Evolutionary conservation across 2,888 invertebrate genomes (phyloP).

Genomic region (Athalia circularis): DNA sequence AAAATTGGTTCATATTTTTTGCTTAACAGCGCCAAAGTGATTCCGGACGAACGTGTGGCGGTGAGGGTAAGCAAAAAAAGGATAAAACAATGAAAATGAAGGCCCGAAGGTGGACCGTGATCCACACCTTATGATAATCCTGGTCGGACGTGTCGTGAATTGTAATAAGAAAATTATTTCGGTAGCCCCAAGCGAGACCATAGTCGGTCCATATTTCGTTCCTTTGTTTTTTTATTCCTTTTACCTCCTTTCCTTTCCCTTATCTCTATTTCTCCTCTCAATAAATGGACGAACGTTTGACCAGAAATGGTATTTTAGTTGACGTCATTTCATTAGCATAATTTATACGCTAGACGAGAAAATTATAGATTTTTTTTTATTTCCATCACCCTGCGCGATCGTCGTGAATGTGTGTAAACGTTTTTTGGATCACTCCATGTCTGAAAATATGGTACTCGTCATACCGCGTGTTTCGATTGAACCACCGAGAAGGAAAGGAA

Average conservation of each 20-base stretch:
- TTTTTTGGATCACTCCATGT: too few species aligned
- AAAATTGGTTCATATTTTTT: slow-evolving; percentile 29
- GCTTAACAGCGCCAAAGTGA: slow-evolving; percentile 30
- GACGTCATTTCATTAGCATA: slow-evolving; percentile 26
- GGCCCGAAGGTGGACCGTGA: slow-evolving; percentile 14
- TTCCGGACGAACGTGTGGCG: slow-evolving; percentile 14
- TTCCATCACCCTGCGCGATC: neutral
- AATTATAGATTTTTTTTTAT: slow-evolving; percentile 12
- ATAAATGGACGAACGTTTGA: slow-evolving; percentile 22
- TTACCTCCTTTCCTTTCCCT: too few species aligned
- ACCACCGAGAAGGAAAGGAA: too few species aligned
- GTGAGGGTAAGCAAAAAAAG: slow-evolving; percentile 6
- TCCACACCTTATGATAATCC: slow-evolving; percentile 45
- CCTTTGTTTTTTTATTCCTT: slow-evolving; percentile 17
- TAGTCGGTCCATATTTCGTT: slow-evolving; percentile 14
- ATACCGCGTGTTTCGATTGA: too few species aligned
- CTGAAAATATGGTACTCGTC: too few species aligned
- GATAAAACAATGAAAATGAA: slow-evolving; percentile 31
- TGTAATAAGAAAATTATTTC: slow-evolving; percentile 45
- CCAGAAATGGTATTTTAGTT: slow-evolving; percentile 21
- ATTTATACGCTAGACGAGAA: slow-evolving; percentile 26
- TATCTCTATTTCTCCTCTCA: neutral
- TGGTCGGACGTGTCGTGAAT: slow-evolving; percentile 43
- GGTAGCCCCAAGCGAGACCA: neutral
- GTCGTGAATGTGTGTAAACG: neutral